Conservation (phyloP, 1,140 invertebrate species). For the Panagrolaimus sp. region DNA sequence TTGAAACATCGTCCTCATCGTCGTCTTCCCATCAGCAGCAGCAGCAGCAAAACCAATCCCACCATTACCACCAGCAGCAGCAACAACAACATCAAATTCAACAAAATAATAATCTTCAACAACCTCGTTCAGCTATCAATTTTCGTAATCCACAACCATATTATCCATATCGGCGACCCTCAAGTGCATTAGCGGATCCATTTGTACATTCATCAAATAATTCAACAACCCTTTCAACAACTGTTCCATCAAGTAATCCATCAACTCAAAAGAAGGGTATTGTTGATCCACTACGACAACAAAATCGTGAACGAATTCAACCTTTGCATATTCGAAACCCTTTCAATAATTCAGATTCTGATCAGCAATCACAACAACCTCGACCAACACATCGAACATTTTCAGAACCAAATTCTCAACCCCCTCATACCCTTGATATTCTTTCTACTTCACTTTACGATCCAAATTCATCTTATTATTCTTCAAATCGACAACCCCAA, state of each 20-base stretch:
- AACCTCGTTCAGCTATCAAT: not conserved
- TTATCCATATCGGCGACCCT: not conserved
- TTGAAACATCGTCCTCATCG: not conserved
- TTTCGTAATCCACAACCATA: not conserved
- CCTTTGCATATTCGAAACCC: conserved; percentile 6
- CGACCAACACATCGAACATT: conserved; percentile 14
- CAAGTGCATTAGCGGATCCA: not conserved
- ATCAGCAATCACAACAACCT: not conserved
- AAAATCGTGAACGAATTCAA: not conserved
- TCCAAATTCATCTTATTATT: not conserved
- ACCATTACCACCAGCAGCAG: too few relatives aligned
- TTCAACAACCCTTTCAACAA: too few relatives aligned
- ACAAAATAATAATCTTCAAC: not conserved
- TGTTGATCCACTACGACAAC: not conserved
- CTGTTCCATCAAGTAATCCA: not conserved
- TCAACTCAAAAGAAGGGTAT: not conserved
- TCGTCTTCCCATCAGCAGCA: too few relatives aligned
- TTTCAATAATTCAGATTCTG: not conserved
- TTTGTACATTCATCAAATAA: too few relatives aligned
- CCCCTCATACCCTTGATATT: not conserved
- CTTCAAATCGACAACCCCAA: not conserved
- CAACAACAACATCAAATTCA: too few relatives aligned
- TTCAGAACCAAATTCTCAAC: not conserved
- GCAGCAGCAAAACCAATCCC: too few relatives aligned
- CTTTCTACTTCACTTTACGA: conserved; percentile 2